Conservation (phyloP, 2,888 invertebrate genomes). For the Eristalis pertinax region DNA sequence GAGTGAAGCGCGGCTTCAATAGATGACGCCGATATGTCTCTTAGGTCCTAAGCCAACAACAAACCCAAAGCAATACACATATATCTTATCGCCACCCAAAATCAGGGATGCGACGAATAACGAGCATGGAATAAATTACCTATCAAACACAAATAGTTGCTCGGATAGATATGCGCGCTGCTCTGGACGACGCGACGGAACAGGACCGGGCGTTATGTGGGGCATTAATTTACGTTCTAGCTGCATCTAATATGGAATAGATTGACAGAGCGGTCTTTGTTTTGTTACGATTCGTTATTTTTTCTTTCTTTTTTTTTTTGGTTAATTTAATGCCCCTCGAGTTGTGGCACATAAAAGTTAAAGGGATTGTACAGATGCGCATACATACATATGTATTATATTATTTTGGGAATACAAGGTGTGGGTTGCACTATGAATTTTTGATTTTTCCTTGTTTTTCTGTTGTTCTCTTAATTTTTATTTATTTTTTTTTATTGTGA, state of each 20-base stretch:
- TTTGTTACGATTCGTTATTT: constrained; percentile 21
- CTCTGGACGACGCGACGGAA: constrained; percentile 9
- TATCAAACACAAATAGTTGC: constrained; percentile 63
- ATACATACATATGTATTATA: neutral
- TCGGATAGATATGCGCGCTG: constrained; percentile 13
- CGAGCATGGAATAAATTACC: constrained; percentile 71
- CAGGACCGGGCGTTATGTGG: constrained; percentile 59
- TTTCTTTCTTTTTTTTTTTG: neutral
- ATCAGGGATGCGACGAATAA: constrained; percentile 71
- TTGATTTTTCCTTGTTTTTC: constrained; percentile 63
- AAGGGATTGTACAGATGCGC: constrained; percentile 30
- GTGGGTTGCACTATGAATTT: constrained; percentile 71
- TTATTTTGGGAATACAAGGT: constrained; percentile 22
- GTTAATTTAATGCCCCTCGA: constrained; percentile 60
- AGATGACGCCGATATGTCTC: constrained; percentile 81
- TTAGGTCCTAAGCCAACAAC: constrained; percentile 61
- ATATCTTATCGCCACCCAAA: constrained; percentile 70
- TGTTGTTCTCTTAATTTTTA: constrained; percentile 69
- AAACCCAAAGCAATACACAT: constrained; percentile 32
- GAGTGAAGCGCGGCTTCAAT: constrained; percentile 75
- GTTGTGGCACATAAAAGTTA: constrained; percentile 58
- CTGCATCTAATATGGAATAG: constrained; percentile 69
- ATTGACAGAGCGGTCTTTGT: constrained; percentile 69
- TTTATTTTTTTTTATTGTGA: constrained; percentile 60
- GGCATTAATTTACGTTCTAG: constrained; percentile 70